Evolutionary conservation across 2,113 vertebrate species (phyloP), one percentile per base, ranked within the genome.

Genomic region (Heliornis fulica): DNA sequence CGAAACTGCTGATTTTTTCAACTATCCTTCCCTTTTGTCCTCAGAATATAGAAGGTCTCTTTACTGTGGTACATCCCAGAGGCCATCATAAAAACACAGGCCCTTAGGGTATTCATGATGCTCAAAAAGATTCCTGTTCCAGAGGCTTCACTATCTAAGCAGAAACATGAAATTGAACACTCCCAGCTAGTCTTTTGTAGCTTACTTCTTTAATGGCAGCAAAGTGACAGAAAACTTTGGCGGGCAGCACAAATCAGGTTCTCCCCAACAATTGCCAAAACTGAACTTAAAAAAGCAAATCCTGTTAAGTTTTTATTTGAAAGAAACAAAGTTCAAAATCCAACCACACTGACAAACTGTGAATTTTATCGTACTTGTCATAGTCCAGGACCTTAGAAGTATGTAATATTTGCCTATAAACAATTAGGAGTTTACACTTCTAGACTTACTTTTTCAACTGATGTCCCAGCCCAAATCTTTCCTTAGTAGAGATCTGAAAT

Each of bases 401-500:
- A 10, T 15, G 6, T 11, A 79, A 3, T 38, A 72, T 43, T 70
- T 65, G 11, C 36, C 26, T 40, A 61, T 61, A 76, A 72, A 61
- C 57, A 76, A 72, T 2, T 5, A 65, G 7, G 1, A 2, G 1
- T 59, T 93, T 83, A 40, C 2, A 32, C 54, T 89, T 59, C 26
- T 17, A 61, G 81, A 98, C 98, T 98, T 98, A 99, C 99, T 99
- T 99, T 97, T 99, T 99, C 84, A 99, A 95, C 89, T 99, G 99
- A 98, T 99, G 99, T 95, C 99, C 98, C 85, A 99, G 96, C 56
- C 99, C 99, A 96, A 99, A 99, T 86, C 98, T 98, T 77, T 99
- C 98, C 95, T 99, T 99, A 81, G 98, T 98, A 59, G 98, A 99
- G 96, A 98, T 98, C 93, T 99, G 99, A 98, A 99, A 99, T 72